Base-by-base conservation (phyloP, 1,140 invertebrate genomes). In the Drosophila bocqueti region DNA sequence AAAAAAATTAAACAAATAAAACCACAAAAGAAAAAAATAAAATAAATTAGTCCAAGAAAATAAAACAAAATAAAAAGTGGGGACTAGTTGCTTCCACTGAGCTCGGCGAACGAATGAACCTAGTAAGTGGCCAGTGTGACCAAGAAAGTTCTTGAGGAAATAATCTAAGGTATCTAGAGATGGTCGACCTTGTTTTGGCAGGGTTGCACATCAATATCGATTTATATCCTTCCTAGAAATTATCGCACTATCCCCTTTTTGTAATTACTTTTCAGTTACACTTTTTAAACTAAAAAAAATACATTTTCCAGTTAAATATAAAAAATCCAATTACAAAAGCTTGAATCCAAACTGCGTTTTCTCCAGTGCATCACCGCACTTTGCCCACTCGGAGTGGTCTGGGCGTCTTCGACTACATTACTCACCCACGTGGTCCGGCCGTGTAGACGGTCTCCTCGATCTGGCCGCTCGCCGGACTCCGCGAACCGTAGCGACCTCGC, bases 401-500 rank as follows among this genome's bases (percentile, higher is more conserved):
- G n/a, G n/a, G n/a, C n/a, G n/a, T 73, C 62, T 79, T 79, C 59
- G 52, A 62, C 80, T 61, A 89, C 93, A 59, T 83, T 64, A 92
- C 93, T 94, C 90, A 95, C 94, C 96, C 96, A 92, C 95, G 94
- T 72, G 95, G 95, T 67, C 96, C 96, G 57, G 96, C 95, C n/a
- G 96, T 96, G 81, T 96, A 96, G 46, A 95, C 93, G 18, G 95
- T 96, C 83, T 95, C 94, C 76, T 96, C 95, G 57, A 96, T 93
- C 52, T 93, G 93, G 38, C 95, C 95, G 75, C 94, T 95, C 58
- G 93, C 94, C 15, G 95, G 95, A 91, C 95, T 95, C 79, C 95
- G 93, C 54, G 94, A 94, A 49, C 95, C 95, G 86, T 95, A 96
- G 79, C 95, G 93, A 34, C 95, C 95, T 52, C 94, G 94, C 16